phyloP scores from a whole-genome alignment of 2,888 invertebrate genomes.

The Drosophila pseudotakahashii region DNA sequence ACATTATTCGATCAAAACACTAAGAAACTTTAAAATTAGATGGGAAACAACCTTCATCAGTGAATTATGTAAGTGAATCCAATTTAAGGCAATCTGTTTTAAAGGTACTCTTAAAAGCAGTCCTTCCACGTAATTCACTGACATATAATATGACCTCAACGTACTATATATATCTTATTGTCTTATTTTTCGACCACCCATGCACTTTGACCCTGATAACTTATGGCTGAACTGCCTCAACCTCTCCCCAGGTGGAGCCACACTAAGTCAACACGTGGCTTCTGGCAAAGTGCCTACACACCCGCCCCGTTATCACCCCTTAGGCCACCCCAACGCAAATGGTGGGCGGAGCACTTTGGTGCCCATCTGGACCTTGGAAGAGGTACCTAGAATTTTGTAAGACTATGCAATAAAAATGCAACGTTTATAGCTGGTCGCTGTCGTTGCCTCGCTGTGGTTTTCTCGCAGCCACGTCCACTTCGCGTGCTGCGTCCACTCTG shows the following conservation, averaged over 20 bases:
- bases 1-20: background rate
- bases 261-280: constrained; percentile 42
- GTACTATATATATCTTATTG: constrained; percentile 3
- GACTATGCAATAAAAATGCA: constrained; percentile 64
- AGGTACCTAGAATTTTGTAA: constrained; percentile 32
- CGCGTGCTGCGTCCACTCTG: constrained; percentile 28
- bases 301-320: background rate
- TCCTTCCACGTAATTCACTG: background rate
- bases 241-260: constrained; percentile 21
- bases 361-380: constrained; percentile 28
- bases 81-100: too few relatives aligned
- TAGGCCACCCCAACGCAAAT: background rate
- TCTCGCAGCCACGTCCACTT: constrained; percentile 17
- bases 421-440: constrained; percentile 63
- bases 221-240: constrained; percentile 15
- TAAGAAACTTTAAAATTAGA: background rate
- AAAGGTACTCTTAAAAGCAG: background rate
- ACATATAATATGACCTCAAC: background rate
- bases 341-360: constrained; percentile 19
- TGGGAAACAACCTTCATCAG: background rate
- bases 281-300: constrained; percentile 32
- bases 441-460: constrained; percentile 40
- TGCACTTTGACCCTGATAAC: constrained; percentile 15
- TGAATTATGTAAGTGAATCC: background rate
- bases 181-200: constrained; percentile 9